Evolutionary conservation across 53 echinoderm and acorn worm species (phyloP).

Genomic region (Astropecten irregularis): DNA sequence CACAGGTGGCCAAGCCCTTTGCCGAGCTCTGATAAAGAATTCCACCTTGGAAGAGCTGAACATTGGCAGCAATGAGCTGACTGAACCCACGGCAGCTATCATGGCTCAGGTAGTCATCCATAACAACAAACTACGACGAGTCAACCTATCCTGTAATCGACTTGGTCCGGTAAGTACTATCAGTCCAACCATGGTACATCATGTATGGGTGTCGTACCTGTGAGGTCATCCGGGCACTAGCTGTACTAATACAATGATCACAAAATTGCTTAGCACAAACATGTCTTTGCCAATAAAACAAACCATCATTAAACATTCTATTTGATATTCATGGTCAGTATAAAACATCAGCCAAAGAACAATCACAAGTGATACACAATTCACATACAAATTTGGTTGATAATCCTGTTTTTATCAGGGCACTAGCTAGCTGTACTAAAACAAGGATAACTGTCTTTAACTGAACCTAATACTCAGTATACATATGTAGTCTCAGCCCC

Average conservation of each 20-base stretch:
- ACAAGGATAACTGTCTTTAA: too few species aligned
- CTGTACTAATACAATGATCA: background rate
- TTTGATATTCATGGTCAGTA: too few species aligned
- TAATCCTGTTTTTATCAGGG: too few species aligned
- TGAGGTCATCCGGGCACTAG: background rate
- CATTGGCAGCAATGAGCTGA: constrained; percentile 92
- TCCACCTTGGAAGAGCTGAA: constrained; percentile 79
- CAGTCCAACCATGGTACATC: background rate
- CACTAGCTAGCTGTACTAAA: too few species aligned
- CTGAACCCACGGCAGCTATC: constrained; percentile 95
- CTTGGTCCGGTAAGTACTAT: constrained; percentile 92
- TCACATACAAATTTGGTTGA: too few species aligned
- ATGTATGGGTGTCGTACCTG: background rate
- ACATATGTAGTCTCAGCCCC: too few species aligned
- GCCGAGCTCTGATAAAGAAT: constrained; percentile 87
- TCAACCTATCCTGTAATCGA: constrained; percentile 91
- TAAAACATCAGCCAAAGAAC: too few species aligned
- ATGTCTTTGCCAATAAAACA: too few species aligned
- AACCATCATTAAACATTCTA: too few species aligned
- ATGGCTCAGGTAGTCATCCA: constrained; percentile 94
- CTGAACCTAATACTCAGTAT: too few species aligned
- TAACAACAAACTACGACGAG: constrained; percentile 73
- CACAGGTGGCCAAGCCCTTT: constrained; percentile 92
- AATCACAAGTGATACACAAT: too few species aligned
- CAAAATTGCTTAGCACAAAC: too few species aligned